These are phyloP conservation scores for Drosophila triauraria DNA, from an alignment of 1,140 invertebrate species.

Conservation along the genomic window DNA sequence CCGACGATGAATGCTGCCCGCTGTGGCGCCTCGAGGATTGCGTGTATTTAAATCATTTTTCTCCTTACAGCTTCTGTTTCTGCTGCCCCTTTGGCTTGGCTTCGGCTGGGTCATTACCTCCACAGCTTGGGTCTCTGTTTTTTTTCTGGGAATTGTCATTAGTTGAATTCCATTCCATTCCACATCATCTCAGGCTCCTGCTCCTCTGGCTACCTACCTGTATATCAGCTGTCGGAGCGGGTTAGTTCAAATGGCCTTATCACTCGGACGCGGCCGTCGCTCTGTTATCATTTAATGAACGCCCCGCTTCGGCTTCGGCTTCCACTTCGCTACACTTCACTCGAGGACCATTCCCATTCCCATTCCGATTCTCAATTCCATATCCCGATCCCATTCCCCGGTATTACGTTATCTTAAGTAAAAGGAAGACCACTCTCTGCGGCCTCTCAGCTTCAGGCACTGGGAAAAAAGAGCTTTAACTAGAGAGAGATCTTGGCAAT, in stretches of 20 bases:
- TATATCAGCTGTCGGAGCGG: slow-evolving; percentile 15
- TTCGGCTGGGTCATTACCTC: slow-evolving; percentile 7
- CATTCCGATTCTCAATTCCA: slow-evolving; percentile 8
- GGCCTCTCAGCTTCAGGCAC: neutral
- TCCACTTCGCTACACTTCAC: slow-evolving; percentile 13
- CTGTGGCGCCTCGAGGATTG: slow-evolving; percentile 66
- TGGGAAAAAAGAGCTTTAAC: neutral
- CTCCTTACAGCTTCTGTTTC: slow-evolving; percentile 64
- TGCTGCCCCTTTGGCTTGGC: slow-evolving; percentile 4
- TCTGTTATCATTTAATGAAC: slow-evolving; percentile 79
- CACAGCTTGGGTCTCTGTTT: neutral
- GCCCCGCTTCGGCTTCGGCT: slow-evolving; percentile 33
- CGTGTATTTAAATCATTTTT: slow-evolving; percentile 73
- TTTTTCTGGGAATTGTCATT: slow-evolving; percentile 17
- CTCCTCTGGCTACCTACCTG: slow-evolving; percentile 10
- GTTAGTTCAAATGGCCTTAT: slow-evolving; percentile 58
- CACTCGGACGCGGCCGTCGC: slow-evolving; percentile 44
- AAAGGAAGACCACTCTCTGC: slow-evolving; percentile 33
- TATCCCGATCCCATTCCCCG: neutral
- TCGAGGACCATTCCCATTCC: slow-evolving; percentile 1
- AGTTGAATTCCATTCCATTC: neutral
- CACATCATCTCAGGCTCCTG: too few species aligned
- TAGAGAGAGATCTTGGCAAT: too few species aligned
- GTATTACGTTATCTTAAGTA: slow-evolving; percentile 32
- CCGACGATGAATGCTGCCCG: slow-evolving; percentile 23